phyloP scores from a whole-genome alignment of 2,113 vertebrate genomes.

The Callocephalon fimbriatum region DNA sequence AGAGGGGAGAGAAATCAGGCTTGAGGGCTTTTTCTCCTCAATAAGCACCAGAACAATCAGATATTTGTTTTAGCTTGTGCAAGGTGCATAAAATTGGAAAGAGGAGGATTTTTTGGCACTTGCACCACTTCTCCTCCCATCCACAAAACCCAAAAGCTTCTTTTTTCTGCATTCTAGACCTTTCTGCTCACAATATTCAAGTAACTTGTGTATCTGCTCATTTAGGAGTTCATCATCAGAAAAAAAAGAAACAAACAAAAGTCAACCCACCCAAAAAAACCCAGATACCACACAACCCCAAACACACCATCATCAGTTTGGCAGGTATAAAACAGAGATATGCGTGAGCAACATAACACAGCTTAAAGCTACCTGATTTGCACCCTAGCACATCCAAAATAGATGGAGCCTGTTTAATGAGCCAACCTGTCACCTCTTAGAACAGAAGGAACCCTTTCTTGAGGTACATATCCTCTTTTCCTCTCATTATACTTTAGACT shows the following conservation, averaged over 20 bases:
- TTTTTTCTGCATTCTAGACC: background rate
- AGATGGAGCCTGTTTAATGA: background rate
- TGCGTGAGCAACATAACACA: background rate
- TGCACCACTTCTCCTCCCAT: background rate
- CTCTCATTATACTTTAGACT: background rate
- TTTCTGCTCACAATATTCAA: background rate
- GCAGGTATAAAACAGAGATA: background rate
- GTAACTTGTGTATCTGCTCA: background rate
- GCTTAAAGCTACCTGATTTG: background rate
- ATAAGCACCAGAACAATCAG: background rate
- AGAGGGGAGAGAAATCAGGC: background rate
- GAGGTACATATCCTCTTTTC: background rate
- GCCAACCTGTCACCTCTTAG: background rate
- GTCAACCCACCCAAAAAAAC: background rate
- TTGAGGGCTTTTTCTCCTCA: background rate
- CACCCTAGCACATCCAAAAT: background rate
- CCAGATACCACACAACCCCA: background rate
- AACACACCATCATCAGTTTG: background rate
- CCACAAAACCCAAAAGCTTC: background rate
- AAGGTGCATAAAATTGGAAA: background rate
- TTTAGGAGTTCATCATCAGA: background rate
- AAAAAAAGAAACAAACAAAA: background rate
- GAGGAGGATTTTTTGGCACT: background rate
- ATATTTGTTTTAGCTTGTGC: background rate
- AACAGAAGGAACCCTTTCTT: background rate